Percentiles rank a stretch among this genome's conserved stretches.
Evolutionary conservation across 2,888 invertebrate species (phyloP).

Genomic region (Oligia fasciuncula): DNA sequence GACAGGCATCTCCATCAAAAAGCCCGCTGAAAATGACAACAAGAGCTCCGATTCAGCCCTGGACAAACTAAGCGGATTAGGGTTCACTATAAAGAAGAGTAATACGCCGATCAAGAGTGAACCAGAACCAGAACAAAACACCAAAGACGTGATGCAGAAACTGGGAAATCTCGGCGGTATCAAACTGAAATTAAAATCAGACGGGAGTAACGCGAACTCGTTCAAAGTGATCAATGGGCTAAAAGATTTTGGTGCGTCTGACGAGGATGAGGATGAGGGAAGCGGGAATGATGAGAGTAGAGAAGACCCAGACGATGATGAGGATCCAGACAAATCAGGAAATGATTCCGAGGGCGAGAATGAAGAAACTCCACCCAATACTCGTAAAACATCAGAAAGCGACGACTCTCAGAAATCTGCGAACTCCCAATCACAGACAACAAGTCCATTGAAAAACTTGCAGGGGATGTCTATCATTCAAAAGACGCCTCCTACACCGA

Average conservation of each 20-base stretch:
- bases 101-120: conserved; percentile 83
- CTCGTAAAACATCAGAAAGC: conserved; percentile 70
- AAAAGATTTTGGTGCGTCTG: conserved; percentile 85
- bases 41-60: conserved; percentile 79
- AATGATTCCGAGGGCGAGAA: conserved; percentile 75
- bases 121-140: conserved; percentile 70
- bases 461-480: conserved; percentile 71
- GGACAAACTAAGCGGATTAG: conserved; percentile 85
- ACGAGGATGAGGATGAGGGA: conserved; percentile 80
- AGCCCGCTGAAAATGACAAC: conserved; percentile 72
- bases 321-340: conserved; percentile 70
- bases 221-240: conserved; percentile 87
- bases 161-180: conserved; percentile 86
- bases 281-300: conserved; percentile 78
- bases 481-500: conserved; percentile 66
- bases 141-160: conserved; percentile 81
- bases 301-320: conserved; percentile 74
- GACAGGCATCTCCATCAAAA: conserved; percentile 83
- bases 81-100: conserved; percentile 86
- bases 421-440: conserved; percentile 35
- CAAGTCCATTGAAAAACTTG: conserved; percentile 69
- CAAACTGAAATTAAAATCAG: conserved; percentile 86
- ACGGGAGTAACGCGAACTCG: conserved; percentile 81
- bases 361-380: conserved; percentile 52
- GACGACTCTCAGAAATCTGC: conserved; percentile 69